phyloP scores from a whole-genome alignment of 2,888 invertebrate genomes.

The Mellilla xanthometata region DNA sequence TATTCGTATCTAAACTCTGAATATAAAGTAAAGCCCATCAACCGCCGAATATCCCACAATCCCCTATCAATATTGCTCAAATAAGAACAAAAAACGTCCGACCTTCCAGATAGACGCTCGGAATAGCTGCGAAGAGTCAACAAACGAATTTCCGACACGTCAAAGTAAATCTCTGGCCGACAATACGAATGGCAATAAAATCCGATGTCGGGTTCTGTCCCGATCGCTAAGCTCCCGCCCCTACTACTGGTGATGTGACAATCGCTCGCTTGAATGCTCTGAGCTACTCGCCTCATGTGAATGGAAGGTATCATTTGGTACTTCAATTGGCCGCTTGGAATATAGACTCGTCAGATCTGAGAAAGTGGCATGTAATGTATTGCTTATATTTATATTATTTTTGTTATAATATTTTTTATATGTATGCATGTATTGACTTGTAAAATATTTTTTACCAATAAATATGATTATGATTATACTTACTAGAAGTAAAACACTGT shows the following conservation, averaged over 20 bases:
- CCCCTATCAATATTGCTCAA: slow-evolving; percentile 40
- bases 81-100: slow-evolving; percentile 41
- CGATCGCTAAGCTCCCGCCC: slow-evolving; percentile 64
- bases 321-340: no score
- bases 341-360: no score
- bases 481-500: no score
- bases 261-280: slow-evolving; percentile 25
- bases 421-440: no score
- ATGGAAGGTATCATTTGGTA: slow-evolving; percentile 25
- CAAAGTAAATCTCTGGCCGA: slow-evolving; percentile 77
- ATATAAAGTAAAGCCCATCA: not conserved
- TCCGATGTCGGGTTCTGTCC: slow-evolving; percentile 60
- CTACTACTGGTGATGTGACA: slow-evolving; percentile 33
- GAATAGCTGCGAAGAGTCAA: slow-evolving; percentile 62
- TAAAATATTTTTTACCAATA: no score
- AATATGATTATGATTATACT: no score
- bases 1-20: no score
- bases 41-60: slow-evolving; percentile 20
- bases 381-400: no score
- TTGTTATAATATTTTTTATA: no score
- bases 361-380: no score
- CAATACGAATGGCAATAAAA: slow-evolving; percentile 80
- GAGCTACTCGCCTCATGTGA: slow-evolving; percentile 15
- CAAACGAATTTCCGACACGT: slow-evolving; percentile 76
- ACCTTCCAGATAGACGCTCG: slow-evolving; percentile 46